phyloP scores from a whole-genome alignment of 2,113 vertebrate species.

The Aspidoscelis tigris region DNA sequence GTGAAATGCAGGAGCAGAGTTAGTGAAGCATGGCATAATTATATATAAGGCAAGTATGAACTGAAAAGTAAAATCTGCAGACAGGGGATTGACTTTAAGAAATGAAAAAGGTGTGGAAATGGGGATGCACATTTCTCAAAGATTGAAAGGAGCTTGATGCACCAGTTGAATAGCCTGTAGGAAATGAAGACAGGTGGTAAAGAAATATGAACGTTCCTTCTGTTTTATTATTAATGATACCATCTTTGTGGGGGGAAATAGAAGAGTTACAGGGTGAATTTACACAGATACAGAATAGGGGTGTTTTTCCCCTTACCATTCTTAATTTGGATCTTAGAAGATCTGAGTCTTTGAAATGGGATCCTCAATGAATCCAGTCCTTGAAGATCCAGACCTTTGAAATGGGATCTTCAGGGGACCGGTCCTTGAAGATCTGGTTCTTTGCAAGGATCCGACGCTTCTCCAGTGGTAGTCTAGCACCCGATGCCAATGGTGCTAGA shows the following conservation, averaged over 20 bases:
- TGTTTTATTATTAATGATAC: not conserved
- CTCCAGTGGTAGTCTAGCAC: too few relatives aligned
- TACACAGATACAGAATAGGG: too few relatives aligned
- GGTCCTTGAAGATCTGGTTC: too few relatives aligned
- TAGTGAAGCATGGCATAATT: conserved; percentile 48
- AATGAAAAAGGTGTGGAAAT: not conserved
- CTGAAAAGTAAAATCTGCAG: conserved; percentile 45
- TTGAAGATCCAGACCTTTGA: too few relatives aligned
- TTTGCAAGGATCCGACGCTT: too few relatives aligned
- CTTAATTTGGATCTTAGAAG: too few relatives aligned
- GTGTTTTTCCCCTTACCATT: too few relatives aligned
- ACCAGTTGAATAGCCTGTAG: not conserved
- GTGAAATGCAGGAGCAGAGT: conserved; percentile 51
- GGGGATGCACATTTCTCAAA: not conserved
- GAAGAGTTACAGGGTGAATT: too few relatives aligned
- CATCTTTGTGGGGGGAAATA: not conserved
- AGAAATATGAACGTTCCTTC: conserved; percentile 24
- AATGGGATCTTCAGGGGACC: too few relatives aligned
- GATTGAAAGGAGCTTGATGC: not conserved
- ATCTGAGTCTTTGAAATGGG: too few relatives aligned
- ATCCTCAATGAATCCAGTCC: too few relatives aligned
- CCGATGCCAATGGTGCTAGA: too few relatives aligned
- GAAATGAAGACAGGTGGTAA: conserved; percentile 26
- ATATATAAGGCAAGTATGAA: conserved; percentile 43
- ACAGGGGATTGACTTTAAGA: conserved; percentile 18